A percentile compares a stretch with the other conserved stretches of the same genome.
Evolutionary conservation across 1,140 invertebrate species (phyloP).

Genomic region (Sycophila sp.): DNA sequence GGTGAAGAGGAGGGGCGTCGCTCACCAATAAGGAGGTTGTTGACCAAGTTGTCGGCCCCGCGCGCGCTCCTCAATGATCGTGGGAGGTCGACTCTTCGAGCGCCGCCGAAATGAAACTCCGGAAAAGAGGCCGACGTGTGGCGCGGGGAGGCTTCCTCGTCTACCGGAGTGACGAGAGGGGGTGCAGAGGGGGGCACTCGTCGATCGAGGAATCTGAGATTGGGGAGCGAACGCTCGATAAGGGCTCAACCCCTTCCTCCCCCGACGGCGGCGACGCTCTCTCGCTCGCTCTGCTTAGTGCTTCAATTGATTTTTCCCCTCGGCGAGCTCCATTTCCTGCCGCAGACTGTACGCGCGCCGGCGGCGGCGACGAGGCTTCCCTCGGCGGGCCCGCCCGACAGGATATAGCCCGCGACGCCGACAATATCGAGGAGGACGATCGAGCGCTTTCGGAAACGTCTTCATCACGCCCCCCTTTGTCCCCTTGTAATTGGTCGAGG

Average conservation of each 20-base stretch:
- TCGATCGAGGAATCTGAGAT: constrained; percentile 49
- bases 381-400: too few species aligned
- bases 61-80: constrained; percentile 11
- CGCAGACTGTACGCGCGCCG: constrained; percentile 41
- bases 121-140: neutral
- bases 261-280: too few species aligned
- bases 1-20: neutral
- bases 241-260: constrained; percentile 40
- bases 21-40: constrained; percentile 21
- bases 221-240: constrained; percentile 41
- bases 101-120: constrained; percentile 18
- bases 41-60: constrained; percentile 23
- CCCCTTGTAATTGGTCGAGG: constrained; percentile 4
- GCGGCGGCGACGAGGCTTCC: constrained; percentile 43
- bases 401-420: neutral
- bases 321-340: constrained; percentile 38
- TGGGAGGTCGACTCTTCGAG: neutral
- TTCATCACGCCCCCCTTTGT: neutral
- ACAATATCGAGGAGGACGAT: constrained; percentile 6
- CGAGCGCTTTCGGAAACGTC: constrained; percentile 12
- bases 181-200: constrained; percentile 37
- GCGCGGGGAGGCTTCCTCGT: neutral
- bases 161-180: constrained; percentile 15
- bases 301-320: constrained; percentile 42
- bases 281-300: constrained; percentile 7